These are phyloP conservation scores for Drosophila triauraria DNA, from an alignment of 1,140 invertebrate species.

Conservation along the genomic window DNA sequence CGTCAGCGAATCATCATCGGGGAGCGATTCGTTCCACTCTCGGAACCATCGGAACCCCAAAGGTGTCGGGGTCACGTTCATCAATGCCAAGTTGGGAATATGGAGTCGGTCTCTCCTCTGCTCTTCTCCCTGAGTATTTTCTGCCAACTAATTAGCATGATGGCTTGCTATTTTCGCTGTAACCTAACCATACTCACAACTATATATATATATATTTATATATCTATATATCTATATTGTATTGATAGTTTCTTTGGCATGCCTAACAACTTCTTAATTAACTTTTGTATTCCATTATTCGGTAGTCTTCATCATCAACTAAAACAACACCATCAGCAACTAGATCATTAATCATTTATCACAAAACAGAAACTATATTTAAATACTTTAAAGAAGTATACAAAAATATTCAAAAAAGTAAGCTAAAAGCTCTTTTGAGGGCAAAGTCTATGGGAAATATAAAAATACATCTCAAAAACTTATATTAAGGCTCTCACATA, in stretches of 20 bases:
- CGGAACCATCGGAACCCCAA: neutral
- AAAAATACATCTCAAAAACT: too few species aligned
- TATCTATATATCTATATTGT: conserved; percentile 12
- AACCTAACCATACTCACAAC: conserved; percentile 14
- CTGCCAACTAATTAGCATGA: conserved; percentile 33
- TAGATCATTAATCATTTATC: conserved; percentile 36
- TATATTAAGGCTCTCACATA: too few species aligned
- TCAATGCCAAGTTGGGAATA: neutral
- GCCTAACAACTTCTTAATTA: conserved; percentile 69
- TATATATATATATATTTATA: neutral
- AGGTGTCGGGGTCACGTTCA: conserved; percentile 34
- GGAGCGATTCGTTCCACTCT: conserved; percentile 23
- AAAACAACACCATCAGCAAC: conserved; percentile 20
- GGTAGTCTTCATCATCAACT: conserved; percentile 46
- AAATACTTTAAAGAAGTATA: conserved; percentile 1
- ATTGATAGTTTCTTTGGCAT: conserved; percentile 47
- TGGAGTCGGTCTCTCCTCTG: neutral
- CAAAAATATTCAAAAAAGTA: neutral
- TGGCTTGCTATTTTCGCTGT: conserved; percentile 25
- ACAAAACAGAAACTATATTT: conserved; percentile 6
- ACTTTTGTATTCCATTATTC: conserved; percentile 42
- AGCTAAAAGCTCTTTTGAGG: neutral
- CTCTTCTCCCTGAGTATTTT: conserved; percentile 1
- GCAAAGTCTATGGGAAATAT: neutral
- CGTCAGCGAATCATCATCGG: conserved; percentile 39